Evolutionary conservation across 2,113 vertebrate genomes (phyloP).

Genomic region (Eurypyga helias): DNA sequence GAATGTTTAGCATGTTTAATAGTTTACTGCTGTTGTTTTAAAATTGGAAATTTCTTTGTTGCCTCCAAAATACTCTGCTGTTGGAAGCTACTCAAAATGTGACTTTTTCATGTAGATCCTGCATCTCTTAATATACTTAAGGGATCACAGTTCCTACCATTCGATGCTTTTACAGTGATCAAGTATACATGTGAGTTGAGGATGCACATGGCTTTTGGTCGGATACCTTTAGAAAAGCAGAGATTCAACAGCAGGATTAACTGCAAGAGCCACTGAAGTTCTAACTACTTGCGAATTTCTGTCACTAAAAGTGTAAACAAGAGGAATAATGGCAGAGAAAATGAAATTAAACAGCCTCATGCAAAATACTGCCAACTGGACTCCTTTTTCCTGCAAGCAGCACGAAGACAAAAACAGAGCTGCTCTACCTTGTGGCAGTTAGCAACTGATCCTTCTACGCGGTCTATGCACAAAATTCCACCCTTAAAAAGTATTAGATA

Average conservation of each 20-base stretch:
- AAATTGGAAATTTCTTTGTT: not conserved
- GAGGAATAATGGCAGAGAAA: conserved; percentile 7
- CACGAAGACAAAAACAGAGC: conserved; percentile 17
- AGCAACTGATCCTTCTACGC: not conserved
- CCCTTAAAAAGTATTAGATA: conserved; percentile 60
- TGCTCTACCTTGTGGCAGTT: conserved; percentile 48
- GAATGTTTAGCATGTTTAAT: not conserved
- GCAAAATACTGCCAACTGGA: conserved; percentile 1
- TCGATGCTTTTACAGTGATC: not conserved
- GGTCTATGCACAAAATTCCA: not conserved
- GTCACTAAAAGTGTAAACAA: not conserved
- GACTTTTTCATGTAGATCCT: not conserved
- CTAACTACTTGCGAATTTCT: not conserved
- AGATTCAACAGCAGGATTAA: not conserved
- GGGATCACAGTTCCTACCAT: not conserved
- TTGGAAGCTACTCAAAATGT: not conserved
- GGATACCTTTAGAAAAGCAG: not conserved
- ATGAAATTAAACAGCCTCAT: not conserved
- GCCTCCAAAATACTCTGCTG: not conserved
- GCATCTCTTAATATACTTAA: not conserved
- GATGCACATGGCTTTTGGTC: not conserved
- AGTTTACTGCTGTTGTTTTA: not conserved
- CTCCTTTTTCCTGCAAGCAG: not conserved
- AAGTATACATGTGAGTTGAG: not conserved
- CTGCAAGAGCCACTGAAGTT: not conserved